phyloP scores from a whole-genome alignment of 2,888 invertebrate species.

The Lomographa bimaculata region DNA sequence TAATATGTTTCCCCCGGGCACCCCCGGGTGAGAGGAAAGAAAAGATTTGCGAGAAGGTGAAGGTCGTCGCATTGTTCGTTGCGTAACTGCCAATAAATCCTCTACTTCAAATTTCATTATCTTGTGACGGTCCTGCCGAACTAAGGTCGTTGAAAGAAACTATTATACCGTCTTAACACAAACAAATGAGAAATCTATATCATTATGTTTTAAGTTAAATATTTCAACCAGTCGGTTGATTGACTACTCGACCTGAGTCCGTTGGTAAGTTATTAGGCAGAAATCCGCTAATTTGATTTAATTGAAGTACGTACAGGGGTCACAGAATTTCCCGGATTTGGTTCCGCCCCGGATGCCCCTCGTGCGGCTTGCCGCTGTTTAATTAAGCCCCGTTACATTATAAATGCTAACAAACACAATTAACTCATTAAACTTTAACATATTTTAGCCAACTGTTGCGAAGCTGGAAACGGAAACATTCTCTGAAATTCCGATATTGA shows the following conservation, averaged over 20 bases:
- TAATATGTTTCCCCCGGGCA: conserved; percentile 27
- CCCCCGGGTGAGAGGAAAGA: conserved; percentile 23
- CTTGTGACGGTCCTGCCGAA: conserved; percentile 15
- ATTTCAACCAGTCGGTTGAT: no score
- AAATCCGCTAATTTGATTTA: conserved; percentile 50
- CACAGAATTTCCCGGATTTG: conserved; percentile 46
- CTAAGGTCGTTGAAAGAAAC: conserved; percentile 23
- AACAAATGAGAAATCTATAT: conserved; percentile 9
- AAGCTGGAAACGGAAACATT: conserved; percentile 15
- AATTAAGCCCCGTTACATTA: conserved; percentile 50
- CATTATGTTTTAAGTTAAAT: conserved; percentile 21
- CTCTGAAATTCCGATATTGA: conserved; percentile 13
- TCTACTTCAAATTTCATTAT: conserved; percentile 31
- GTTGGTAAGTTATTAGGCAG: conserved; percentile 23
- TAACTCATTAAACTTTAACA: conserved; percentile 46
- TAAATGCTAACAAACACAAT: conserved; percentile 43
- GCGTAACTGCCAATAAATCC: conserved; percentile 42
- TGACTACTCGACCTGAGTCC: conserved; percentile 26
- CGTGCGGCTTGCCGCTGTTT: conserved; percentile 40
- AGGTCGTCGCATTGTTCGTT: conserved; percentile 53
- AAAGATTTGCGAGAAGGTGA: conserved; percentile 37
- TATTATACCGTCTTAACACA: conserved; percentile 24
- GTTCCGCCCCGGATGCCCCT: conserved; percentile 39
- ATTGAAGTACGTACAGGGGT: conserved; percentile 53
- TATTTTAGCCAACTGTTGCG: conserved; percentile 34